Base-by-base conservation (phyloP, 2,888 invertebrate species). In the Diachrysia chrysitis region DNA sequence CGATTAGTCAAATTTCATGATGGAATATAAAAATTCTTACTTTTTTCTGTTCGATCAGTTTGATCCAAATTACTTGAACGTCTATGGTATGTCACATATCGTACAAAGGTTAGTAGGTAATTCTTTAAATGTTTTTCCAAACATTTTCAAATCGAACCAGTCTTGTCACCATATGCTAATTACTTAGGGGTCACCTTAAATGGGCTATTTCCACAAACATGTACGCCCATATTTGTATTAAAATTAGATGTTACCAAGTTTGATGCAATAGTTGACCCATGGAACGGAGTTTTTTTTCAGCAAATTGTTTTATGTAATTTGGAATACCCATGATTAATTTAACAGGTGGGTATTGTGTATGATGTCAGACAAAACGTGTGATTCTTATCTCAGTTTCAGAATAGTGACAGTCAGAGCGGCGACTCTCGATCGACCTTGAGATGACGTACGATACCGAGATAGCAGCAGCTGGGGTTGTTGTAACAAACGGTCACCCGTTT, bases 161-260 rank as follows among this genome's bases (percentile, higher is more conserved):
- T 42, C n/a, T 46, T 6, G 17, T 2, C 14, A 21, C 48, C 19
- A 48, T 17, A 19, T 48, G 48, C 48, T 51, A 51, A 51, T 51
- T 21, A 51, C 21, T 51, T 51, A 21, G 48, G 48, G 48, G 48
- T 51, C 48, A 51, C 48, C 48, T 51, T 51, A 51, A 51, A 51
- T 51, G 12, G 19, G 21, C 19, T 51, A 51, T 51, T 51, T 51
- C 19, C 19, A 51, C 48, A 51, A 51, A 51, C 19, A 21, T 51
- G 2, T 12, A 7, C 10, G 32, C 10, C 48, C 3, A 51, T 51
- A 51, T 51, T 51, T 19, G 48, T 51, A 51, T 51, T 51, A 4
- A 7, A n/a, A 42, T 2, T 32, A n/a, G n/a, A 42, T 42, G 42
- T 42, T 42, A 42, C n/a, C n/a, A n/a, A n/a, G 42, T 42, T 42